These are phyloP conservation scores for Pteruthius melanotis DNA, from an alignment of 2,113 vertebrate genomes.

Conservation along the genomic window DNA sequence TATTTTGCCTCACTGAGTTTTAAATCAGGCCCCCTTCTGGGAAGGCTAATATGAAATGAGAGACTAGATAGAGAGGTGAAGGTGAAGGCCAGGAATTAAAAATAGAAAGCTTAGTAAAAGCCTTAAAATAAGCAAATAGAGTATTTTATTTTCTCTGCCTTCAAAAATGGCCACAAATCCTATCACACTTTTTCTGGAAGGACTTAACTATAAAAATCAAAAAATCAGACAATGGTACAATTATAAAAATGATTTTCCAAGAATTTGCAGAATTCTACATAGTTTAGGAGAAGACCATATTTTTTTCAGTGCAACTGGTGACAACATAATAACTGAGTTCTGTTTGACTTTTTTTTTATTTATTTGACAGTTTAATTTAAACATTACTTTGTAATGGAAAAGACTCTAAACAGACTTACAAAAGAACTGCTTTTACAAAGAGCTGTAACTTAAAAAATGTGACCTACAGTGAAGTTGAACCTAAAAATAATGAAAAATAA, in stretches of 20 bases:
- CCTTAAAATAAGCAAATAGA: neutral
- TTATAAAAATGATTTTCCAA: neutral
- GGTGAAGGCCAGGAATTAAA: neutral
- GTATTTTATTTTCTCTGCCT: neutral
- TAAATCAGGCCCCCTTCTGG: neutral
- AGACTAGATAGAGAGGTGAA: neutral
- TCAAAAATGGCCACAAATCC: neutral
- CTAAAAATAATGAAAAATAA: neutral
- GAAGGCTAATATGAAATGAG: neutral
- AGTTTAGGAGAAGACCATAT: neutral
- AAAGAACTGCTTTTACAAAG: neutral
- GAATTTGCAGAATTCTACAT: neutral
- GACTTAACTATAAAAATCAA: neutral
- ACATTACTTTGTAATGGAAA: constrained; percentile 6
- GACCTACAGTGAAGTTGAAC: neutral
- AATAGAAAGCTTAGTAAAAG: neutral
- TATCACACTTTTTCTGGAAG: neutral
- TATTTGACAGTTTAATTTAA: neutral
- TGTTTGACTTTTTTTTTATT: neutral
- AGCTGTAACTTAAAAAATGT: neutral
- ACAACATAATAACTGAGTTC: neutral
- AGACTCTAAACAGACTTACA: neutral
- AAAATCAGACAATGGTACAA: neutral
- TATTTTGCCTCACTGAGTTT: neutral
- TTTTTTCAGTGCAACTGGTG: neutral